These are phyloP conservation scores for Cydia fagiglandana DNA, from an alignment of 1,140 invertebrate species.

Conservation along the genomic window DNA sequence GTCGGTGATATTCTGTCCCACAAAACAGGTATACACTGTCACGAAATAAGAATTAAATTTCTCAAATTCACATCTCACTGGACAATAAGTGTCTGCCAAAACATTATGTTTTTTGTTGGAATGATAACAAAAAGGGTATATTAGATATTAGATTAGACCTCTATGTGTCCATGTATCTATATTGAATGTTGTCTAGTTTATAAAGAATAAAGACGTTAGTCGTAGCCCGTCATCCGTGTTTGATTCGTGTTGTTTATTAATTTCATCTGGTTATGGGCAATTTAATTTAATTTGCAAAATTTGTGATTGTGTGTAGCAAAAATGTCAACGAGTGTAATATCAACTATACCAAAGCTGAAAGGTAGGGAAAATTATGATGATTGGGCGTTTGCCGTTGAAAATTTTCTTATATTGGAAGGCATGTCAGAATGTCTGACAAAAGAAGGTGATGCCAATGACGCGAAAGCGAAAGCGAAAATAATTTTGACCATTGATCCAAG, in stretches of 20 bases:
- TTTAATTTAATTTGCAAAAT: background rate
- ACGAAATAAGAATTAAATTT: too few species aligned
- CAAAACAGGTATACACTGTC: too few species aligned
- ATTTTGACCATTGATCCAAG: conserved; percentile 31
- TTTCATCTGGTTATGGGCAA: background rate
- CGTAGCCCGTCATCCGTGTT: background rate
- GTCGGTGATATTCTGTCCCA: too few species aligned
- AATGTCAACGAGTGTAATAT: background rate
- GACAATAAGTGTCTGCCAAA: too few species aligned
- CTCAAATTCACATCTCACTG: too few species aligned
- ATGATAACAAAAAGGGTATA: too few species aligned
- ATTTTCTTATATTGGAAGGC: conserved; percentile 49
- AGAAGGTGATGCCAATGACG: conserved; percentile 31
- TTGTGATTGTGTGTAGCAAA: background rate
- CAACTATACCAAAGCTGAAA: conserved; percentile 37
- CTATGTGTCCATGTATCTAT: too few species aligned
- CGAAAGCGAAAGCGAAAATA: conserved; percentile 36
- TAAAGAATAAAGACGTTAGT: too few species aligned
- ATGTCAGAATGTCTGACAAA: conserved; percentile 42
- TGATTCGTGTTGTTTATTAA: background rate
- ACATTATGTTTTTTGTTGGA: too few species aligned
- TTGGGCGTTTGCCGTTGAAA: conserved; percentile 54
- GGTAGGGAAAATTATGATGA: conserved; percentile 51
- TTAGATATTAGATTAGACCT: too few species aligned
- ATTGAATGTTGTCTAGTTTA: too few species aligned